These are phyloP conservation scores for Saturnia japonica DNA, from an alignment of 2,888 invertebrate species.

Conservation along the genomic window DNA sequence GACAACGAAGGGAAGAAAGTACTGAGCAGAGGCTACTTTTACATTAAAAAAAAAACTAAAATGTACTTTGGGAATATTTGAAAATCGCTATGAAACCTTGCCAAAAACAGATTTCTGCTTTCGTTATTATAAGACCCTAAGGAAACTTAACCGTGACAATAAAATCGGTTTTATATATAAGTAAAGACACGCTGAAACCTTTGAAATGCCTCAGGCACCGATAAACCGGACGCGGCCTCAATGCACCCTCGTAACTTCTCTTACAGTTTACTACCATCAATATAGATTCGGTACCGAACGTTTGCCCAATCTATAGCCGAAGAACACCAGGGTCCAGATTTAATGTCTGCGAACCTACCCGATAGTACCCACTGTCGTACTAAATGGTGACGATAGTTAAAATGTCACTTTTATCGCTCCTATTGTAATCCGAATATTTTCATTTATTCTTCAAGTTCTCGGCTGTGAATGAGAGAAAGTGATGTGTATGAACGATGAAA, in stretches of 20 bases:
- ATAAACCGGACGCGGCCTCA: slow-evolving; percentile 24
- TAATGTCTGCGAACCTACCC: slow-evolving; percentile 54
- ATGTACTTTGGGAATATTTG: neutral
- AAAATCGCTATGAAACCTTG: neutral
- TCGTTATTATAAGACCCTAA: neutral
- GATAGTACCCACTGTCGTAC: slow-evolving; percentile 46
- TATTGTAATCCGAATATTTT: slow-evolving; percentile 40
- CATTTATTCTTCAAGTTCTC: slow-evolving; percentile 21
- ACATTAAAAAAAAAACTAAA: too few species aligned
- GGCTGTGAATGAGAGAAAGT: neutral
- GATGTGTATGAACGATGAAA: neutral
- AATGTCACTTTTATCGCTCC: slow-evolving; percentile 53
- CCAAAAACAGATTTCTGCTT: neutral
- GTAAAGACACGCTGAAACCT: slow-evolving; percentile 1
- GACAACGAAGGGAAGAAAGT: too few species aligned
- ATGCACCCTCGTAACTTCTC: slow-evolving; percentile 29
- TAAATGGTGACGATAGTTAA: slow-evolving; percentile 56
- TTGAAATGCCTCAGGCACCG: slow-evolving; percentile 13
- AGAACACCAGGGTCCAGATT: slow-evolving; percentile 52
- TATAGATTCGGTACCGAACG: slow-evolving; percentile 30
- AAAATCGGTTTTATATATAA: slow-evolving; percentile 2
- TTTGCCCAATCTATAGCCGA: slow-evolving; percentile 24
- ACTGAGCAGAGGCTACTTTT: too few species aligned
- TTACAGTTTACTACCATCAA: slow-evolving; percentile 50
- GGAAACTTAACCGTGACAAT: neutral